Evolutionary conservation across 2,797 vertebrate genomes (phyloP).

Genomic region (Paratrypauchen microcephalus): DNA sequence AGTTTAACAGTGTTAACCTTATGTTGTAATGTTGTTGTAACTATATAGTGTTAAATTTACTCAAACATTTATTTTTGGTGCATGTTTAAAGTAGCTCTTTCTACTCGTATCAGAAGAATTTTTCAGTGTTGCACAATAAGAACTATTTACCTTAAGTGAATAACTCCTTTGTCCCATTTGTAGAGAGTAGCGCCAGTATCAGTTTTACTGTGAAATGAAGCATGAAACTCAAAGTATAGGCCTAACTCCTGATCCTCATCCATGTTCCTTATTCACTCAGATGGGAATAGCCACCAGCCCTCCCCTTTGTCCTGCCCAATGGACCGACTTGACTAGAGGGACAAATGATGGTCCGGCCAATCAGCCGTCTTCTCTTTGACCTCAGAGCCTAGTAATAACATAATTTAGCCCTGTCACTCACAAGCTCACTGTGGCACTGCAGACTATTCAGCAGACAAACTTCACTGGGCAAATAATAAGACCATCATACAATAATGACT

Average conservation of each 20-base stretch:
- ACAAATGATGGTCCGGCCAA: conserved; percentile 47
- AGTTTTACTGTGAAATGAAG: conserved; percentile 31
- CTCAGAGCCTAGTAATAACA: conserved; percentile 59
- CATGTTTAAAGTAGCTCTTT: background rate
- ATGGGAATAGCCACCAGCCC: conserved; percentile 27
- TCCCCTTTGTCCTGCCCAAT: conserved; percentile 46
- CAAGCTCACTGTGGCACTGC: conserved; percentile 34
- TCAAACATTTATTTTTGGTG: background rate
- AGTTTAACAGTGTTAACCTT: no score
- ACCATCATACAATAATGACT: conserved; percentile 61
- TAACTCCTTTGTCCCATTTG: conserved; percentile 1
- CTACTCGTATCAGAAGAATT: background rate
- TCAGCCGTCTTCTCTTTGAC: conserved; percentile 47
- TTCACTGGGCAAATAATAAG: conserved; percentile 47
- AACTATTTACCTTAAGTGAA: background rate
- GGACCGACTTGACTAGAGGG: conserved; percentile 3
- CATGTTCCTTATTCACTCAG: conserved; percentile 22
- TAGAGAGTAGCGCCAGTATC: conserved; percentile 30
- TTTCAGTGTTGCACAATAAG: background rate
- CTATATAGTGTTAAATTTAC: background rate
- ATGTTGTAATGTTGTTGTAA: no score
- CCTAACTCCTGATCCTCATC: conserved; percentile 15
- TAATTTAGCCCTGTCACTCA: conserved; percentile 66
- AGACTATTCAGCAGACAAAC: conserved; percentile 35
- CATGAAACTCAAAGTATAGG: conserved; percentile 10